Base-by-base conservation (phyloP, 64 coral and sea anemone species). In the Actinia tenebrosa region DNA sequence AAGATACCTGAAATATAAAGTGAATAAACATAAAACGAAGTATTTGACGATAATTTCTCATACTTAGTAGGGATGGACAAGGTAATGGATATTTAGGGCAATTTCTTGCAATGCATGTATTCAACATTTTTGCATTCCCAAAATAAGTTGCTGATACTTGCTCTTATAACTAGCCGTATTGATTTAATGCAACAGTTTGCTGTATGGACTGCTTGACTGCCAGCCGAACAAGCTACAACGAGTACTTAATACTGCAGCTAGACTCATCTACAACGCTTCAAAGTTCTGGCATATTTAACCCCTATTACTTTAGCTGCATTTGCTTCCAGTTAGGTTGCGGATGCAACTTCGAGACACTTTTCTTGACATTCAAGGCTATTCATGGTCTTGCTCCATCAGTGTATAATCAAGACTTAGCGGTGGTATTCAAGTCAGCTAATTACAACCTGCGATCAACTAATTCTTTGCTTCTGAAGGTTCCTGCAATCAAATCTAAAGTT, bases 181-280 rank as follows among this genome's bases (percentile, higher is more conserved):
- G 87, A 89, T 56, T 88, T 80, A n/a, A n/a, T 56, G 79, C 22
- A 88, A 88, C 25, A 88, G 87, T 56, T 56, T 88, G 37, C 45
- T 86, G 56, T 86, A 64, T 86, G 84, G 84, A 30, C 59, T 86
- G 3, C 84, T 59, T 30, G 60, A 86, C 60, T 89, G 54, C 37
- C 79, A 81, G 60, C 87, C 83, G 60, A 63, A 44, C 45, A 89
- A 89, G 77, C 87, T 89, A 56, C 59, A 83, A 47, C 79, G 79
- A 45, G 87, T 89, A 25, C 58, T 89, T 62, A 89, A 89, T 82
- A 53, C 78, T n/a, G 16, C 60, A 14, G 79, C 25, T 44, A 89
- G 87, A 62, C 43, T 83, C 20, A 68, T 45, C 10, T 81, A 80
- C 26, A 81, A 88, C 4, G 19, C 83, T 60, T 60, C 83, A 45